Percentiles rank a stretch among this genome's conserved stretches.
phyloP scores from a whole-genome alignment of 2,797 vertebrate genomes.

The Danio jaintianensis region DNA sequence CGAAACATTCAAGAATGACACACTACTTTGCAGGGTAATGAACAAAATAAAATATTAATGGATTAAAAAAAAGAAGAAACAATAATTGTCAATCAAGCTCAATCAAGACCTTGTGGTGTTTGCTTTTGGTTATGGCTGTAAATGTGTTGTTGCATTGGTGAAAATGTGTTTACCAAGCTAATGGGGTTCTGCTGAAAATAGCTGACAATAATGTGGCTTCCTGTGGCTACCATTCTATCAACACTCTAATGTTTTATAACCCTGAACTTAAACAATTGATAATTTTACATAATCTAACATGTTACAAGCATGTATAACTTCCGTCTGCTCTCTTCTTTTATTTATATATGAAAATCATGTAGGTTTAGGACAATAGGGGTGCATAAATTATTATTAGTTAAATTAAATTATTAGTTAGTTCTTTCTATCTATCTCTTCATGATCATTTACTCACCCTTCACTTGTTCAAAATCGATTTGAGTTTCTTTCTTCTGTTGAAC shows the following conservation, averaged over 20 bases:
- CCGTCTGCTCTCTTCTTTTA: too few species aligned
- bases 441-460: too few species aligned
- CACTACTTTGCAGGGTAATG: not conserved
- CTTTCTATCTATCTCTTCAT: too few species aligned
- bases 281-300: too few species aligned
- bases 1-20: not conserved
- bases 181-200: not conserved
- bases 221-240: not conserved
- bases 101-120: not conserved
- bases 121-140: constrained; percentile 25
- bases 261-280: not conserved
- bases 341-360: too few species aligned
- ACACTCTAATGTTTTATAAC: not conserved
- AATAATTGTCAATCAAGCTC: not conserved
- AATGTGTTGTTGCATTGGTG: not conserved
- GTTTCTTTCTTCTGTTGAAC: too few species aligned
- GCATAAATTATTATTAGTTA: too few species aligned
- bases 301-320: too few species aligned
- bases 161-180: constrained; percentile 5
- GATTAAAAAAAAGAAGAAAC: not conserved
- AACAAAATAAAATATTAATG: not conserved
- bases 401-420: too few species aligned
- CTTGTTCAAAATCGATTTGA: too few species aligned
- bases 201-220: constrained; percentile 21
- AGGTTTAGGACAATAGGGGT: too few species aligned